Percentiles rank a stretch among this genome's conserved stretches.
Evolutionary conservation across 2,113 vertebrate genomes (phyloP).

Genomic region (Callionymus lyra): DNA sequence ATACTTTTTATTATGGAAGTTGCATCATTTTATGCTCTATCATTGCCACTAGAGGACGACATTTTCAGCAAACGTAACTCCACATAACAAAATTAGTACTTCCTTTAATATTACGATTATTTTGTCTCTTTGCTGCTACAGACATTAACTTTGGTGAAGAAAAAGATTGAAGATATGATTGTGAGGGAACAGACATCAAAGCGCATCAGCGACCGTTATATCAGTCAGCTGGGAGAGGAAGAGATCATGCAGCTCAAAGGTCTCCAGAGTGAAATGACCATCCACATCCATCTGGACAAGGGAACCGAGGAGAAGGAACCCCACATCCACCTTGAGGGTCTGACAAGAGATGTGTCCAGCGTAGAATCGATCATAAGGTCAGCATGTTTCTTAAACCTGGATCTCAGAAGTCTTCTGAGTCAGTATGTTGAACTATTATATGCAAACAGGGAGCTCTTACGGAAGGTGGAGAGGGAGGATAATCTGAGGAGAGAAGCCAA

Average conservation of each 20-base stretch:
- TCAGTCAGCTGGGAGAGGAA: slow-evolving; percentile 55
- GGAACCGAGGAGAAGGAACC: slow-evolving; percentile 21
- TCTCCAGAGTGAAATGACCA: slow-evolving; percentile 64
- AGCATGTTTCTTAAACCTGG: too few relatives aligned
- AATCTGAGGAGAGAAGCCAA: slow-evolving; percentile 53
- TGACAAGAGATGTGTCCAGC: slow-evolving; percentile 64
- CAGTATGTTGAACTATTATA: too few relatives aligned
- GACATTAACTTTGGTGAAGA: slow-evolving; percentile 40
- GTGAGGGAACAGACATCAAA: slow-evolving; percentile 56
- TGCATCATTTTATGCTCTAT: too few relatives aligned
- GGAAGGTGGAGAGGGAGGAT: slow-evolving; percentile 48
- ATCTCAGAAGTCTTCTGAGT: too few relatives aligned
- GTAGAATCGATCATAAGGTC: slow-evolving; percentile 43
- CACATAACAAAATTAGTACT: too few relatives aligned
- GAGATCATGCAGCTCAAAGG: slow-evolving; percentile 50
- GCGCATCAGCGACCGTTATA: slow-evolving; percentile 51
- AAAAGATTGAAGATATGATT: slow-evolving; percentile 57
- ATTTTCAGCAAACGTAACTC: too few relatives aligned
- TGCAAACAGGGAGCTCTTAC: slow-evolving; percentile 61
- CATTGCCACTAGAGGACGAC: too few relatives aligned
- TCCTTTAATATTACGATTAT: too few relatives aligned
- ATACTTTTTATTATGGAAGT: too few relatives aligned
- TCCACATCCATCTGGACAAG: slow-evolving; percentile 61
- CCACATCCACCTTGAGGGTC: slow-evolving; percentile 66
- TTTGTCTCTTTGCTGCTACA: slow-evolving; percentile 6